Conservation (phyloP, 2,113 vertebrate species). For the Muntiacus muntjak region DNA sequence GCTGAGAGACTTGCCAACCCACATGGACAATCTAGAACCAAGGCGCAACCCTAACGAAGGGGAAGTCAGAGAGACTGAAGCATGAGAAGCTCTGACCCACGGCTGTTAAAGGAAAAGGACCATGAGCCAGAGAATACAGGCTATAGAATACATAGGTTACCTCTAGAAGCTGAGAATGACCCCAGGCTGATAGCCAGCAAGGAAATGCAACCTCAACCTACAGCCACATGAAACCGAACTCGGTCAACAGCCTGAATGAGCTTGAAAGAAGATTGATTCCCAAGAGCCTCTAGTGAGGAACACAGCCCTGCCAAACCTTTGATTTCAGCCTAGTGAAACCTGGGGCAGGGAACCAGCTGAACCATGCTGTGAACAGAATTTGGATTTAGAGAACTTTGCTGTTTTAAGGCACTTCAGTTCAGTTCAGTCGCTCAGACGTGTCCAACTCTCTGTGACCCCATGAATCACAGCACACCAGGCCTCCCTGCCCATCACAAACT, state of each 20-base stretch:
- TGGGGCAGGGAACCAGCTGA: background rate
- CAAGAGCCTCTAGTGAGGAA: background rate
- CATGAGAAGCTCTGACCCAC: background rate
- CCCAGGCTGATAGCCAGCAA: background rate
- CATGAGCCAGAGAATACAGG: background rate
- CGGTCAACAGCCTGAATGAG: background rate
- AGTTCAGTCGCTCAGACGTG: too few relatives aligned
- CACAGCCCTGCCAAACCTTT: background rate
- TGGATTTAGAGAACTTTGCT: background rate
- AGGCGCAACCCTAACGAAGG: background rate
- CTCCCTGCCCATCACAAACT: too few relatives aligned
- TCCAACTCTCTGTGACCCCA: too few relatives aligned
- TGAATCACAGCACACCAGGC: too few relatives aligned
- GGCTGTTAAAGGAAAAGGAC: background rate
- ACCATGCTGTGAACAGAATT: background rate
- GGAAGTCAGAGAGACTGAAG: background rate
- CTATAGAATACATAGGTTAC: background rate
- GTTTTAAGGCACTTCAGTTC: background rate
- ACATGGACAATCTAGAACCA: background rate
- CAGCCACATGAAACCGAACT: background rate
- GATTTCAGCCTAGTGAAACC: background rate
- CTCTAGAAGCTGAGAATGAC: background rate
- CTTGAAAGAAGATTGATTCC: background rate
- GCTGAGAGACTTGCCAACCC: background rate
- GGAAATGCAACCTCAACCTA: background rate